Percentiles rank a stretch among this genome's conserved stretches.
These are phyloP conservation scores for Sinhomidia bicolor DNA, from an alignment of 2,888 invertebrate species.

Conservation along the genomic window DNA sequence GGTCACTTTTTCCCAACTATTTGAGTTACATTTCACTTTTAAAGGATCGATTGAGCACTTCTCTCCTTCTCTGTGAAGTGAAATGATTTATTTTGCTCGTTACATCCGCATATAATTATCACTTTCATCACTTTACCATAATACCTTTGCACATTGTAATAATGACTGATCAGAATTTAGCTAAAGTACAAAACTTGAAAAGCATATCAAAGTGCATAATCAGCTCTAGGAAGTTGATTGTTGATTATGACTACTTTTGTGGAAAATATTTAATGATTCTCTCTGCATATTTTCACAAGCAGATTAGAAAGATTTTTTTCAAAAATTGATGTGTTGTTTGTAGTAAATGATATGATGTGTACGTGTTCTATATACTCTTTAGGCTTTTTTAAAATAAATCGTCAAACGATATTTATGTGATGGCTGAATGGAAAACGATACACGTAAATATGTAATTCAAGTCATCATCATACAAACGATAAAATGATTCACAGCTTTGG, in stretches of 20 bases:
- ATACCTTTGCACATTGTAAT: background rate
- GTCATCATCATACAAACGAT: too few relatives aligned
- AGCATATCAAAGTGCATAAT: background rate
- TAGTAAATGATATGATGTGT: too few relatives aligned
- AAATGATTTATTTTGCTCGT: slow-evolving; percentile 62
- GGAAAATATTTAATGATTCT: background rate
- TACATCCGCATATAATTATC: slow-evolving; percentile 59
- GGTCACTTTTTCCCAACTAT: background rate
- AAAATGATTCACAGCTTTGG: too few relatives aligned
- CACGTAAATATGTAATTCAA: too few relatives aligned
- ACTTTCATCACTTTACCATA: slow-evolving; percentile 47
- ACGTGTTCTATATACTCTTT: too few relatives aligned
- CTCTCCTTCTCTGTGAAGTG: too few relatives aligned
- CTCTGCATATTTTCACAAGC: background rate
- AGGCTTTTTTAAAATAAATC: too few relatives aligned
- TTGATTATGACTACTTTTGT: background rate
- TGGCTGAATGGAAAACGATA: too few relatives aligned
- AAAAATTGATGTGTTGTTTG: too few relatives aligned
- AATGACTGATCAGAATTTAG: background rate
- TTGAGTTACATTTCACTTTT: slow-evolving; percentile 32
- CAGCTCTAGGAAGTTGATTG: background rate
- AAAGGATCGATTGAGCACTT: slow-evolving; percentile 22
- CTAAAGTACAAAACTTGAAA: background rate
- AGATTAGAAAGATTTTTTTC: too few relatives aligned
- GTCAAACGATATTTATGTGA: too few relatives aligned